phyloP scores from a whole-genome alignment of 1,140 invertebrate genomes.

The Helicoverpa zea region DNA sequence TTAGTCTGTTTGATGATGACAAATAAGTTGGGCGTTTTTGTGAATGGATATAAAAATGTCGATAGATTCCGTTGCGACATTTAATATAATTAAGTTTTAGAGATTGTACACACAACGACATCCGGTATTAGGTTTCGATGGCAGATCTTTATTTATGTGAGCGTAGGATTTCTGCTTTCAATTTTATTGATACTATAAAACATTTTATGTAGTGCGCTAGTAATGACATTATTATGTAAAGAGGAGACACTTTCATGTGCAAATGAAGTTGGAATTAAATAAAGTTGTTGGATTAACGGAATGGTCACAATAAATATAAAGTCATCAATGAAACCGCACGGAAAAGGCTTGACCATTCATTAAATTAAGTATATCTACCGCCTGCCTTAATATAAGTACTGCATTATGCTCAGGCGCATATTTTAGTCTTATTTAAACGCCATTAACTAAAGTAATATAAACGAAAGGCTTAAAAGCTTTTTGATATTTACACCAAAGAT shows the following conservation, averaged over 20 bases:
- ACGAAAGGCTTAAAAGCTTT: conserved; percentile 57
- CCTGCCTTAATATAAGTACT: neutral
- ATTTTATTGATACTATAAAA: conserved; percentile 61
- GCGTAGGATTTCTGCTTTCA: conserved; percentile 67
- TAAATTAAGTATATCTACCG: conserved; percentile 11
- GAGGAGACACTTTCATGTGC: conserved; percentile 51
- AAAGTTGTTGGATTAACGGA: conserved; percentile 38
- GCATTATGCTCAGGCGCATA: neutral
- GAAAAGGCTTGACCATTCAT: conserved; percentile 33
- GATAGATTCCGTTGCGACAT: conserved; percentile 51
- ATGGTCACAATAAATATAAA: conserved; percentile 33
- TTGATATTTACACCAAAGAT: conserved; percentile 46
- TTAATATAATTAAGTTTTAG: conserved; percentile 61
- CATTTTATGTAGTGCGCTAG: conserved; percentile 42
- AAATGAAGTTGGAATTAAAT: conserved; percentile 45
- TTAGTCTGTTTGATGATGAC: conserved; percentile 53
- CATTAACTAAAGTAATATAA: conserved; percentile 8
- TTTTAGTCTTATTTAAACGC: neutral
- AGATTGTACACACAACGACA: conserved; percentile 60
- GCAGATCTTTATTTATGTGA: conserved; percentile 54
- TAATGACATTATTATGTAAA: conserved; percentile 40
- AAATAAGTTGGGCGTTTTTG: conserved; percentile 50
- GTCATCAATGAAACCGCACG: conserved; percentile 34
- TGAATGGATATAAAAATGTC: conserved; percentile 52
- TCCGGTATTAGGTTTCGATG: conserved; percentile 62